phyloP scores from a whole-genome alignment of 1,140 invertebrate genomes.

The Aphelenchoides besseyi region DNA sequence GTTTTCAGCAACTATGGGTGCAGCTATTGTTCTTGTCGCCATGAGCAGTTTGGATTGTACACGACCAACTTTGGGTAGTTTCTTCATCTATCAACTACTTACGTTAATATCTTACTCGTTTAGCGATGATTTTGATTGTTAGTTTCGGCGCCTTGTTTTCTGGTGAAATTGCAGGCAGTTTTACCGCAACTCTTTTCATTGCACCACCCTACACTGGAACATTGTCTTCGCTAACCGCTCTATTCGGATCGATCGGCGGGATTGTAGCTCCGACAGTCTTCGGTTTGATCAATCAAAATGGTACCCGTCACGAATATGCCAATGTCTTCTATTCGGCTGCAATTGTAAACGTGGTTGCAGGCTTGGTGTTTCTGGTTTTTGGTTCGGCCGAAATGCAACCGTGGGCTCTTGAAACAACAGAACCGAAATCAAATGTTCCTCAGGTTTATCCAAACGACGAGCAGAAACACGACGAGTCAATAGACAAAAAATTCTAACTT shows the following conservation, averaged over 20 bases:
- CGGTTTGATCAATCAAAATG: background rate
- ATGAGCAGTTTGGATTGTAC: constrained; percentile 31
- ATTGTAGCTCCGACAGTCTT: background rate
- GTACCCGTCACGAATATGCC: background rate
- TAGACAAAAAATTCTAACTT: no score
- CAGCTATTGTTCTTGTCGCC: constrained; percentile 4
- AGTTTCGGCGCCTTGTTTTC: constrained; percentile 21
- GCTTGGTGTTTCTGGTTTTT: constrained; percentile 10
- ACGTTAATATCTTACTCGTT: no score
- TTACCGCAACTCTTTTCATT: constrained; percentile 18
- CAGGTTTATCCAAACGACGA: no score
- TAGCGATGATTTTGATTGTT: constrained; percentile 7
- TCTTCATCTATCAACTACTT: no score
- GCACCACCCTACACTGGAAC: background rate
- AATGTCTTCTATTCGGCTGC: background rate
- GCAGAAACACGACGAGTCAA: no score
- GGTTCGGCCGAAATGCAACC: constrained; percentile 9
- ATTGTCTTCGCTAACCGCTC: background rate
- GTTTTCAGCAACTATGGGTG: constrained; percentile 25
- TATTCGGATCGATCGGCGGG: background rate
- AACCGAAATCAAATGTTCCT: no score
- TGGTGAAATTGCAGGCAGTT: constrained; percentile 3
- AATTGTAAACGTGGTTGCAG: constrained; percentile 4
- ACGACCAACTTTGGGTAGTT: constrained; percentile 8
- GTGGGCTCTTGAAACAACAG: no score